phyloP scores from a whole-genome alignment of 2,888 invertebrate genomes.

The Mesoligia furuncula region DNA sequence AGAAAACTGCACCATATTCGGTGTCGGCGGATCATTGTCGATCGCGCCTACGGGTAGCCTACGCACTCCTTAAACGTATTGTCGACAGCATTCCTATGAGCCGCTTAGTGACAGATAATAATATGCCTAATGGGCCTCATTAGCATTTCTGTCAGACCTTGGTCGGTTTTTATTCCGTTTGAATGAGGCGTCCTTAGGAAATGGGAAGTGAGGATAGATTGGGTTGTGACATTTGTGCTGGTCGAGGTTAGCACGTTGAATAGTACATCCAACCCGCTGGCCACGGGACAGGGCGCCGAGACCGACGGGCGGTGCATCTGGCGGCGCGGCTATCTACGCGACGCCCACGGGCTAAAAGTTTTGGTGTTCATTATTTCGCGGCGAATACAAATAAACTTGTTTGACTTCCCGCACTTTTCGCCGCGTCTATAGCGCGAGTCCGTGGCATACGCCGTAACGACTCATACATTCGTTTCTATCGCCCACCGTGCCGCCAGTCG shows the following conservation, averaged over 20 bases:
- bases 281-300: too few relatives aligned
- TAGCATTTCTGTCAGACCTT: conserved; percentile 50
- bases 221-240: background rate
- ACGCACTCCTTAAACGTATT: conserved; percentile 60
- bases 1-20: conserved; percentile 61
- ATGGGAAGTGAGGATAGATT: conserved; percentile 21
- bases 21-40: conserved; percentile 59
- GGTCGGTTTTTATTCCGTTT: conserved; percentile 25
- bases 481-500: too few relatives aligned
- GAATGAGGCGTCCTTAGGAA: conserved; percentile 24
- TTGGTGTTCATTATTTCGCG: too few relatives aligned
- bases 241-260: background rate
- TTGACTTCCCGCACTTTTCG: too few relatives aligned
- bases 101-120: conserved; percentile 58
- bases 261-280: too few relatives aligned
- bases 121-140: conserved; percentile 45
- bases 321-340: too few relatives aligned
- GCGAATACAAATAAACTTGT: too few relatives aligned
- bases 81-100: conserved; percentile 58
- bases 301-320: too few relatives aligned
- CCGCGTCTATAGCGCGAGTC: too few relatives aligned
- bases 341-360: too few relatives aligned
- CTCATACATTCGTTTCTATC: too few relatives aligned
- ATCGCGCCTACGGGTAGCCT: conserved; percentile 62
- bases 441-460: too few relatives aligned